Base-by-base conservation (phyloP, 2,888 invertebrate genomes). In the Prenolepis imparis region DNA sequence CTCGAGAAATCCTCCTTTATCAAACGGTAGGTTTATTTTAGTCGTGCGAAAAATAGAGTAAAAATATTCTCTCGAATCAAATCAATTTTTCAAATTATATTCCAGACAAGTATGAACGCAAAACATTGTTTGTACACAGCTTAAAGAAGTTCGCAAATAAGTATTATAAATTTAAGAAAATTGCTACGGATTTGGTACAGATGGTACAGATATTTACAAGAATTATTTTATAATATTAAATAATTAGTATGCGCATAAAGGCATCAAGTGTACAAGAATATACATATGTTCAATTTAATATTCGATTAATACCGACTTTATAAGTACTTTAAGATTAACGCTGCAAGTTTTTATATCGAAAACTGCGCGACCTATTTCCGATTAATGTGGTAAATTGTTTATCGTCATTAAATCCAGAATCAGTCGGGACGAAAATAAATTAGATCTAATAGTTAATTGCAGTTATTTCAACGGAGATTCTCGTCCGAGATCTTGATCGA, bases 361-460 rank as follows among this genome's bases (percentile, higher is more conserved):
- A 55, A 24, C 0, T 3, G 1, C 24, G 8, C 21, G n/a, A 24
- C 55, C 8, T 32, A 59, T 18, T 44, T 21, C 28, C 32, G 15
- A 24, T 21, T 24, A n/a, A n/a, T 11, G 6, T 28, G 8, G 32
- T 67, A 41, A 67, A 75, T 66, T 39, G 36, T 55, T 67, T 21
- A 24, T 55, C 55, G 67, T 39, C 12, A n/a, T 55, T 66, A 24
- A 55, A 28, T n/a, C 11, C 55, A n/a, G n/a, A 52, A n/a, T 39
- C 44, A 39, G 11, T 21, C n/a, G 12, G 41, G 21, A 15, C 39
- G 55, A 77, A 77, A 77, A 57, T 28, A 67, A 57, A 41, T 32
- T 55, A 39, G 24, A 3, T 3, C 21, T 36, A 9, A 12, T 15
- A 39, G 18, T 24, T 78, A 70, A 78, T 36, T 59, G 21, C 21